Evolutionary conservation across 2,113 vertebrate species (phyloP).

Genomic region (Craseonycteris thonglongyai): DNA sequence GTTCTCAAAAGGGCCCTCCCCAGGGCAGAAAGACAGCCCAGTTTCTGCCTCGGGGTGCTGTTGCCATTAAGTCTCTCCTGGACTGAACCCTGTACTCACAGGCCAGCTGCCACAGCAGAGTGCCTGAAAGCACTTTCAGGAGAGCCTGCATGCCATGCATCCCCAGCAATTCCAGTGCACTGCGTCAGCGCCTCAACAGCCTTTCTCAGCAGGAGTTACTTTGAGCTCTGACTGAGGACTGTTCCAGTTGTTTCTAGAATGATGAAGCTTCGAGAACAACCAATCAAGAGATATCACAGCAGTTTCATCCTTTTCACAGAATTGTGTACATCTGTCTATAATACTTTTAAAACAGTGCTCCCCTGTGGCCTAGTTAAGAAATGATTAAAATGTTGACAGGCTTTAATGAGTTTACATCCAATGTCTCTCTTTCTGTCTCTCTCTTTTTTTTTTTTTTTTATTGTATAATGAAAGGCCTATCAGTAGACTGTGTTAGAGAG

Average conservation of each 20-base stretch:
- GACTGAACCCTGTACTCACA: neutral
- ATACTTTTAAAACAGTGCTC: neutral
- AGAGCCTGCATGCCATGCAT: neutral
- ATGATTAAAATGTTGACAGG: neutral
- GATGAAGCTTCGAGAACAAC: neutral
- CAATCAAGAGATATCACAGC: neutral
- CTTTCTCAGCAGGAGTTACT: neutral
- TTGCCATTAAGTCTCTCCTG: too few species aligned
- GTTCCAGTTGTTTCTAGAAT: neutral
- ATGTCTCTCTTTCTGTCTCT: too few species aligned
- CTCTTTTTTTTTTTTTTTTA: too few species aligned
- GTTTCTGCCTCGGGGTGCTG: neutral
- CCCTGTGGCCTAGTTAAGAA: neutral
- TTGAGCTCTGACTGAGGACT: neutral
- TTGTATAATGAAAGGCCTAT: neutral
- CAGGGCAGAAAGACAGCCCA: neutral
- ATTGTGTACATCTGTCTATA: neutral
- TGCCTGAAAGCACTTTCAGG: neutral
- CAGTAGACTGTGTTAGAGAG: neutral
- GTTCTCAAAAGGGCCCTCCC: neutral
- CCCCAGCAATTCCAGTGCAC: neutral
- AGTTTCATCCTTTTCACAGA: neutral
- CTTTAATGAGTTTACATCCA: neutral
- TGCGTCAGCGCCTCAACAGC: neutral
- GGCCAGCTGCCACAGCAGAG: neutral